Conservation (phyloP, 2,888 invertebrate species). For the Choristoneura rosaceana region DNA sequence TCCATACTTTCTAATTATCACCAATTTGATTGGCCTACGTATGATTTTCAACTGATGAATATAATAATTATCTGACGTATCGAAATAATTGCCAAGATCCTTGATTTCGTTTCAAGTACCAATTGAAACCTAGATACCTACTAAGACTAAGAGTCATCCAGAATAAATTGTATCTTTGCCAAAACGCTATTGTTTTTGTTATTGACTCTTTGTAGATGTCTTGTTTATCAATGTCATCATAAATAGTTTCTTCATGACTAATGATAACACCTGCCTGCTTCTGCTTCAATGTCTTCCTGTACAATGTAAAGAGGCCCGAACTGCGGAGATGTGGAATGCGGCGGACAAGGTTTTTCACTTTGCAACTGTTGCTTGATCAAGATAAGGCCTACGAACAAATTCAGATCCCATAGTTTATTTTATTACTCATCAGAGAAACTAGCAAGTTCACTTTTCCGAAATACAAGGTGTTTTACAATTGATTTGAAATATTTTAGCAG, state of each 20-base stretch:
- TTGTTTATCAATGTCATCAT: conserved; percentile 38
- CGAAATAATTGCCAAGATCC: conserved; percentile 58
- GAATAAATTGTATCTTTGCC: conserved; percentile 34
- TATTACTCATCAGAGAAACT: neutral
- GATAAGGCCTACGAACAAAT: neutral
- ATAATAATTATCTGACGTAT: conserved; percentile 40
- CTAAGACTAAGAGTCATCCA: conserved; percentile 24
- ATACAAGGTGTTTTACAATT: too few relatives aligned
- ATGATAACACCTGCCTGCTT: conserved; percentile 31
- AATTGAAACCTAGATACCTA: conserved; percentile 33
- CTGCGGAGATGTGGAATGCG: neutral
- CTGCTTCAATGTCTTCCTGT: conserved; percentile 26
- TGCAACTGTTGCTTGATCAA: neutral
- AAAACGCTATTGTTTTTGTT: conserved; percentile 39
- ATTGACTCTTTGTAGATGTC: conserved; percentile 32
- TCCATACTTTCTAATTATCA: neutral
- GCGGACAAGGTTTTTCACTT: neutral
- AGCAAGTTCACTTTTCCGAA: neutral
- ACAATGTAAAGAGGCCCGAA: conserved; percentile 6
- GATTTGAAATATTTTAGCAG: conserved; percentile 2
- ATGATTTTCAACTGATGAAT: neutral
- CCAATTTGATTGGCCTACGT: neutral
- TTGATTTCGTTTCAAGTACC: conserved; percentile 44
- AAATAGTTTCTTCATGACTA: conserved; percentile 30
- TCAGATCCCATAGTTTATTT: neutral